Conservation (phyloP, 2,113 vertebrate genomes). For the Ibidorhyncha struthersii region DNA sequence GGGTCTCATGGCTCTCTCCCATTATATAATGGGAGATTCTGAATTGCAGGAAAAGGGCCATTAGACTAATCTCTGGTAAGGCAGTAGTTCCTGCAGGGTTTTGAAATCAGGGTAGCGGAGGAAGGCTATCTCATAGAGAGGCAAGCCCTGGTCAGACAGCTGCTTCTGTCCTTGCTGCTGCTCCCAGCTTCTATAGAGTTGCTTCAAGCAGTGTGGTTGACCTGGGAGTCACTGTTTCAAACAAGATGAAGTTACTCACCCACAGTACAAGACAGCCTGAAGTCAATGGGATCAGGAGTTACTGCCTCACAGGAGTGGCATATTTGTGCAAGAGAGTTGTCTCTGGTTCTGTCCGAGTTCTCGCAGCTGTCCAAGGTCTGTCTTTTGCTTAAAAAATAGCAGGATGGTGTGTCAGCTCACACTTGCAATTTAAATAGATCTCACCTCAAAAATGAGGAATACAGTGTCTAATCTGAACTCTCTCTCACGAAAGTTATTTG, state of each 20-base stretch:
- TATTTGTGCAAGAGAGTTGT: neutral
- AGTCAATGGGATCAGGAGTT: neutral
- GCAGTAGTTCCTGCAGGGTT: neutral
- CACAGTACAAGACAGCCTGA: neutral
- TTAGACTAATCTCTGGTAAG: neutral
- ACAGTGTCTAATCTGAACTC: neutral
- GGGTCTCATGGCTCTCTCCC: neutral
- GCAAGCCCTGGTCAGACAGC: neutral
- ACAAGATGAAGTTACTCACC: neutral
- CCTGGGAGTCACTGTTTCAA: neutral
- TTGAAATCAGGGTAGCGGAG: neutral
- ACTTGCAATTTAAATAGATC: neutral
- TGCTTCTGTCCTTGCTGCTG: neutral
- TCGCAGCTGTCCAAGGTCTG: neutral
- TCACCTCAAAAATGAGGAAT: neutral
- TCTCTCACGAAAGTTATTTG: neutral
- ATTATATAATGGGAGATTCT: neutral
- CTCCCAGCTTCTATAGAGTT: neutral
- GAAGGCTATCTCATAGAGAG: neutral
- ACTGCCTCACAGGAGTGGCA: neutral
- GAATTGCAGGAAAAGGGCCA: neutral
- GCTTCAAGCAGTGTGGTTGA: neutral
- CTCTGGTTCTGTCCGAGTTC: neutral
- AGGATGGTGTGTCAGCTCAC: neutral
- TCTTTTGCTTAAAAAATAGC: neutral